phyloP scores from a whole-genome alignment of 2,113 vertebrate genomes.

The Acinonyx jubatus region DNA sequence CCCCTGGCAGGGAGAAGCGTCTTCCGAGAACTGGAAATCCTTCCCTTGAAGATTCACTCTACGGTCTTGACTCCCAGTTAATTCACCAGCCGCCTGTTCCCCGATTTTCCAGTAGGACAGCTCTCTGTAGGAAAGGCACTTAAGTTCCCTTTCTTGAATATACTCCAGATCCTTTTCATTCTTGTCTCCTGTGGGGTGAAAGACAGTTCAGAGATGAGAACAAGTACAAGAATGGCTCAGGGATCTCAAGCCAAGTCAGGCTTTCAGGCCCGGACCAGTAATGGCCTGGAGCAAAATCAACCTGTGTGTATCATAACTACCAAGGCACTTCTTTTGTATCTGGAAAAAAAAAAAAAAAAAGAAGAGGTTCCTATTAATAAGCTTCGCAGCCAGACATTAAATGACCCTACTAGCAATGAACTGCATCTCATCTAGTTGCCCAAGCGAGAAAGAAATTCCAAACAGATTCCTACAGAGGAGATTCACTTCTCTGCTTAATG shows the following conservation, averaged over 20 bases:
- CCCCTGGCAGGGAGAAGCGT: neutral
- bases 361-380: neutral
- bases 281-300: neutral
- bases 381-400: neutral
- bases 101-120: neutral
- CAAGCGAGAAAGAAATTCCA: neutral
- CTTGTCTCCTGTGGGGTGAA: neutral
- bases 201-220: slow-evolving; percentile 2
- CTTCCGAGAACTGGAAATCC: neutral
- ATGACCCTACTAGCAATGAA: neutral
- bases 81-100: neutral
- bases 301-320: neutral
- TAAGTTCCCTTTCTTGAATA: neutral
- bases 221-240: neutral
- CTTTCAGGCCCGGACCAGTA: neutral
- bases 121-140: neutral
- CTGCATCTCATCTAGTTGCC: neutral
- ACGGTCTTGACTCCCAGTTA: neutral
- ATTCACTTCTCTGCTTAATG: neutral
- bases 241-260: neutral
- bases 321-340: neutral
- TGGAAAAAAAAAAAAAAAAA: neutral
- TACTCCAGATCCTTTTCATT: neutral
- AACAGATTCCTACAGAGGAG: neutral
- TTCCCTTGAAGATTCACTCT: neutral